phyloP scores from a whole-genome alignment of 1,140 invertebrate genomes.

The Apis mellifera region Amel_HAv3.1 CM009938.2:2119501-2120000 shows the following conservation, averaged over 20 bases:
- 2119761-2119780: not conserved
- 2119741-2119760: not conserved
- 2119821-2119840: not conserved
- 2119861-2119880: not conserved
- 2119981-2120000: not conserved
- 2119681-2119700: slow-evolving; percentile 10
- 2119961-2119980: not conserved
- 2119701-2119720: not conserved
- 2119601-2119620: not conserved
- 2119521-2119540: not conserved
- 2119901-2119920: not conserved
- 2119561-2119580: slow-evolving; percentile 6
- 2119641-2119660: slow-evolving; percentile 22
- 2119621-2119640: slow-evolving; percentile 9
- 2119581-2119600: slow-evolving; percentile 3
- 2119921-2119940: not conserved
- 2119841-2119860: not conserved
- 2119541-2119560: slow-evolving; percentile 26
- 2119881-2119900: not conserved
- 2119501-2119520: not conserved
- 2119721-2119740: not conserved
- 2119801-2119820: not conserved
- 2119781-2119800: not conserved
- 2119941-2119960: not conserved
- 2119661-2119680: slow-evolving; percentile 20